These are phyloP conservation scores for Panonychus citri DNA, from an alignment of 1,140 invertebrate species.

Conservation along the genomic window DNA sequence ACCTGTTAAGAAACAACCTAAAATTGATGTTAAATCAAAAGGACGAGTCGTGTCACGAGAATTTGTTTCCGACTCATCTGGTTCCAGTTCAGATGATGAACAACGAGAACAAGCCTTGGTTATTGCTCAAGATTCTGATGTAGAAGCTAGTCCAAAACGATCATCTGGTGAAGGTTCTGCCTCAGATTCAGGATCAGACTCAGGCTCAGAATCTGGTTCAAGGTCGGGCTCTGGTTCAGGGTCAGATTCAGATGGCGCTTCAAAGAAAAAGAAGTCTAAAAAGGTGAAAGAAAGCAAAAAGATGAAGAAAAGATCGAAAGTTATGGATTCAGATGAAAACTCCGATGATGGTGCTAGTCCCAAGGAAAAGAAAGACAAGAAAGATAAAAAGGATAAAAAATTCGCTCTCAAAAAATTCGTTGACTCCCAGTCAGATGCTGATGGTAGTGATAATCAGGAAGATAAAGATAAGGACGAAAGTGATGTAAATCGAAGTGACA, in stretches of 20 bases:
- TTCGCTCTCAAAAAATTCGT: no score
- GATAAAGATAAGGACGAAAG: no score
- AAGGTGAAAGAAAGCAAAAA: background rate
- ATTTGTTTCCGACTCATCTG: constrained; percentile 1
- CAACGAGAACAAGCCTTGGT: background rate
- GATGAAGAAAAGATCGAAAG: background rate
- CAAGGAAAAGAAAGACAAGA: no score
- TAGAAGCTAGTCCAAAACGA: background rate
- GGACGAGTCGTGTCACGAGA: constrained; percentile 9
- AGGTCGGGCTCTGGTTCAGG: background rate
- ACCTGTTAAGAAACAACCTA: constrained; percentile 3
- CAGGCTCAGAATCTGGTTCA: background rate
- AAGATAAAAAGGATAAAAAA: no score
- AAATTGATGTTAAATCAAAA: background rate
- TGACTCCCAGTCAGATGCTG: no score
- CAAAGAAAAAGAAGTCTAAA: background rate
- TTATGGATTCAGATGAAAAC: background rate
- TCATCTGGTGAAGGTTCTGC: background rate
- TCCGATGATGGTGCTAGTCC: no score
- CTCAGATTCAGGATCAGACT: background rate
- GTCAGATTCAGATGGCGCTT: background rate
- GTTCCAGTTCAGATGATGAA: constrained; percentile 4
- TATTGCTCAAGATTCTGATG: background rate
- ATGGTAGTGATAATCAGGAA: no score
- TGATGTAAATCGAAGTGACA: no score